Evolutionary conservation across 2,797 vertebrate species (phyloP), one percentile per base, ranked within the genome.

Genomic region (Catostomus latipinnis): DNA sequence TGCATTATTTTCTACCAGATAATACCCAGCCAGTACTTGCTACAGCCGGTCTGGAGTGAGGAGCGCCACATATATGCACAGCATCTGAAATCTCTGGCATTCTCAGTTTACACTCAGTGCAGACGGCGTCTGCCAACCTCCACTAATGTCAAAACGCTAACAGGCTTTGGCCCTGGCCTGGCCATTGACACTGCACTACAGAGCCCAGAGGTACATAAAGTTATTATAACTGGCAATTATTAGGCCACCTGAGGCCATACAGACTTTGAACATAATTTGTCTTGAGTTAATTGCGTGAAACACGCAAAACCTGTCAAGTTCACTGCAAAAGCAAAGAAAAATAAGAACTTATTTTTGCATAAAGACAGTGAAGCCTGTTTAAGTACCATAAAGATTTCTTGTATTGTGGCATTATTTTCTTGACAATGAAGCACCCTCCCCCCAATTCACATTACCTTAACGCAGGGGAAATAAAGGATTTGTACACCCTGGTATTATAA

Each of bases 21-120:
- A 83, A 95, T 99, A 83, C 98, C 98, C 1, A 98, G 97, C 88
- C 97, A 98, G 89, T 97, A 97, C 89, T 94, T 99, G 76, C 94
- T 99, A 22, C 98, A 99, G 91, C 96, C 97, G 49, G 97, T 98
- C 81, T 94, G 95, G 86, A 96, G 96, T 0, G 98, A 98, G 89
- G 96, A 98, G 86, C 93, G 96, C 0, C 95, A 98, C 63, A 95
- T 98, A 87, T 99, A 99, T 80, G 95, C 96, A 63, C 98, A 99
- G 90, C 98, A 99, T 94, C 95, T 99, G 90, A 99, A 99, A 84
- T 99, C 98, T 74, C 88, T 99, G 78, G 96, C 98, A 18, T 99
- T 99, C 93, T 97, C 97, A 9, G 97, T 96, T 81, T 99, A 98
- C 84, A 95, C 98, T 78, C 98, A 99, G 90, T 98, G 98, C 89